phyloP scores from a whole-genome alignment of 2,888 invertebrate species.

The Bruchidius siliquastri region DNA sequence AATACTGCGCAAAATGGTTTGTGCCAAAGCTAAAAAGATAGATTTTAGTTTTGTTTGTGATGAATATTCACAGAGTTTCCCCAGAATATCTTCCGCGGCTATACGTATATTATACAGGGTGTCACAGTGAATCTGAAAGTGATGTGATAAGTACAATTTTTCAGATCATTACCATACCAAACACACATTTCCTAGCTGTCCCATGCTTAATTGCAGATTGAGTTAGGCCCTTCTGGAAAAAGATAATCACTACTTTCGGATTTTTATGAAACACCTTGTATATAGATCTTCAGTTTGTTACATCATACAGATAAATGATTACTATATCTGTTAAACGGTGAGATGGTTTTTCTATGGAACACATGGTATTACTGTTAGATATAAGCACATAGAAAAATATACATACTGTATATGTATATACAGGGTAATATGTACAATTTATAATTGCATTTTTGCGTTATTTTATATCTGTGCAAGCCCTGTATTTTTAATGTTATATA shows the following conservation, averaged over 20 bases:
- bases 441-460: conserved; percentile 9
- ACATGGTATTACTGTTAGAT: conserved; percentile 23
- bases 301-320: not conserved
- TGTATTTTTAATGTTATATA: conserved; percentile 21
- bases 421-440: conserved; percentile 23
- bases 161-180: too few relatives aligned
- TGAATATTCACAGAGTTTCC: not conserved
- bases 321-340: not conserved
- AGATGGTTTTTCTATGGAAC: conserved; percentile 8
- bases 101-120: not conserved
- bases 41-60: not conserved
- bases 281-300: not conserved
- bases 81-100: not conserved
- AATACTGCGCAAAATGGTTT: not conserved
- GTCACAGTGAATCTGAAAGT: not conserved
- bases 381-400: conserved; percentile 17
- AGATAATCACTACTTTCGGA: not conserved
- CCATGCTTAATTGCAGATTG: too few relatives aligned
- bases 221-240: too few relatives aligned
- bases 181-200: too few relatives aligned
- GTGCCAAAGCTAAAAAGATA: not conserved
- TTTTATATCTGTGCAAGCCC: conserved; percentile 14
- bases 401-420: conserved; percentile 22
- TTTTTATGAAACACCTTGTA: not conserved
- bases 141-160: too few relatives aligned